phyloP scores from a whole-genome alignment of 2,113 vertebrate genomes.

The Tinamus guttatus region DNA sequence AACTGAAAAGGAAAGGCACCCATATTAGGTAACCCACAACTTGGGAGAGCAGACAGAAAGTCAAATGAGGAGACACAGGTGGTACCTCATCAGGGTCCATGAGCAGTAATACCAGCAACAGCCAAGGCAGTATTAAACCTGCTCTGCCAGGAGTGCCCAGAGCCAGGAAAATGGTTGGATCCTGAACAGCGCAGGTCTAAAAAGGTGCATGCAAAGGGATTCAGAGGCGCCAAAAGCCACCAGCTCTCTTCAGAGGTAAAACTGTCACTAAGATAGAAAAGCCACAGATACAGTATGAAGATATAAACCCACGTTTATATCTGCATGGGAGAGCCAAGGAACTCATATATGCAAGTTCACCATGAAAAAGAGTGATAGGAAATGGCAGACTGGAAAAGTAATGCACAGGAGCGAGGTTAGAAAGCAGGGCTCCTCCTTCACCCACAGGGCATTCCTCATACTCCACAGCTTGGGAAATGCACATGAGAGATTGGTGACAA shows the following conservation, averaged over 20 bases:
- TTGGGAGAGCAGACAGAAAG: background rate
- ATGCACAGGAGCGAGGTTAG: background rate
- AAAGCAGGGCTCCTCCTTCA: background rate
- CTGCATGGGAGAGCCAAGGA: background rate
- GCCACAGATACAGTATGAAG: background rate
- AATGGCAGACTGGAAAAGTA: background rate
- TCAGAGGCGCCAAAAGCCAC: background rate
- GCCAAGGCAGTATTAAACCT: background rate
- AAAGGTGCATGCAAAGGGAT: background rate
- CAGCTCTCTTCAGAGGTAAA: background rate
- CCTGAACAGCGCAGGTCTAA: background rate
- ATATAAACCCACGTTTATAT: background rate
- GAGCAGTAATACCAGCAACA: background rate
- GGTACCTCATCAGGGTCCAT: background rate
- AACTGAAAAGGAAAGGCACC: background rate
- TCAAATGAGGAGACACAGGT: background rate
- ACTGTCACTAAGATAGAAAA: background rate
- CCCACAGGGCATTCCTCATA: background rate
- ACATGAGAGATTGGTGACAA: background rate
- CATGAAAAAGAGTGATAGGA: background rate
- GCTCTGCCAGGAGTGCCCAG: background rate
- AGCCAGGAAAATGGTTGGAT: background rate
- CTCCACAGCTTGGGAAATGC: background rate
- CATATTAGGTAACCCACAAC: accelerated
- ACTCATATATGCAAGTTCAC: background rate